A percentile compares a stretch with the other conserved stretches of the same genome.
Evolutionary conservation across 1,140 invertebrate species (phyloP).

Genomic region (Pseudomyrmex pallidus): DNA sequence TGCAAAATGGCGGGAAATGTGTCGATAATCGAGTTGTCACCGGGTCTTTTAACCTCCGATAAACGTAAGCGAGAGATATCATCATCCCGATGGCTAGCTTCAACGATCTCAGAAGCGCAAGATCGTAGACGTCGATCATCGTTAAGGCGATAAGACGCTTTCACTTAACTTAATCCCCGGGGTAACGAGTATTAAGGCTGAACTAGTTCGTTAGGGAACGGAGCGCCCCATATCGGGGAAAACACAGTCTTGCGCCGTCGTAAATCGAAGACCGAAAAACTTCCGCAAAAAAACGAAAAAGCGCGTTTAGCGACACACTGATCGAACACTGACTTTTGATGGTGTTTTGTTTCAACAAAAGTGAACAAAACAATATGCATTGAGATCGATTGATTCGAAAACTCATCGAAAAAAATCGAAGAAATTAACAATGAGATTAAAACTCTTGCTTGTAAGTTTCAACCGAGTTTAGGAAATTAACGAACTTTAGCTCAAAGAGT

Average conservation of each 20-base stretch:
- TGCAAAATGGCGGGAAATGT: neutral
- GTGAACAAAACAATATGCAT: too few species aligned
- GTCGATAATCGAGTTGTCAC: constrained; percentile 41
- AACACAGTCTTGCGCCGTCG: constrained; percentile 34
- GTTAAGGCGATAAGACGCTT: constrained; percentile 72
- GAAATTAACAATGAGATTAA: too few species aligned
- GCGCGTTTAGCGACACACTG: too few species aligned
- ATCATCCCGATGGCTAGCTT: constrained; percentile 15
- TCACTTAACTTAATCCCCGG: constrained; percentile 71
- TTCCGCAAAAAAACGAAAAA: neutral
- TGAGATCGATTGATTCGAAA: too few species aligned
- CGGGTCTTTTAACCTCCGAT: constrained; percentile 38
- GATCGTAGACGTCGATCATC: constrained; percentile 70
- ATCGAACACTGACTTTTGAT: too few species aligned
- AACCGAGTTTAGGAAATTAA: too few species aligned
- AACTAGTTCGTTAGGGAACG: constrained; percentile 64
- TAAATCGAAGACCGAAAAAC: neutral
- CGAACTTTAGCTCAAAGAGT: too few species aligned
- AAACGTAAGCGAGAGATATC: neutral
- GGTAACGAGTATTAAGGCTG: constrained; percentile 57
- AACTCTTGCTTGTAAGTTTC: too few species aligned
- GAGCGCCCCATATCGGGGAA: constrained; percentile 33
- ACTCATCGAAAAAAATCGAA: too few species aligned
- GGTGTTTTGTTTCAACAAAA: too few species aligned
- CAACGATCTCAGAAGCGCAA: constrained; percentile 36